Conservation (phyloP, 2,797 vertebrate genomes). For the Meda fulgida region DNA sequence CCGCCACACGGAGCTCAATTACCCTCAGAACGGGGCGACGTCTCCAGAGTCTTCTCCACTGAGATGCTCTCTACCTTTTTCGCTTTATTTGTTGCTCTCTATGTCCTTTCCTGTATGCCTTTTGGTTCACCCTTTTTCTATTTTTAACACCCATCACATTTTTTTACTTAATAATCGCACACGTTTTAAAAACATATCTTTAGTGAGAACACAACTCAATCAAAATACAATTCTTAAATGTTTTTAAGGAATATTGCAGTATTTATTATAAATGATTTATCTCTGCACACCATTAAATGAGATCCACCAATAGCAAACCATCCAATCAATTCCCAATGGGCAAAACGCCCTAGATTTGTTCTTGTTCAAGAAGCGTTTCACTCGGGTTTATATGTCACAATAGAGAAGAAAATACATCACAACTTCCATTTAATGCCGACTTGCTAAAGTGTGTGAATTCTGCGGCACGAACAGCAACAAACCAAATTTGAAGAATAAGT, state of each 20-base stretch:
- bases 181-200: background rate
- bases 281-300: background rate
- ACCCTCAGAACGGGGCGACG: conserved; percentile 70
- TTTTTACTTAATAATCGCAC: background rate
- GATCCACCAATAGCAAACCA: background rate
- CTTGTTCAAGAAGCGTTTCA: background rate
- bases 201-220: background rate
- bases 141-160: background rate
- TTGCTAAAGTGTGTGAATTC: background rate
- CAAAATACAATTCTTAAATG: background rate
- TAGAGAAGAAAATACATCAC: background rate
- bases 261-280: background rate
- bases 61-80: conserved; percentile 13
- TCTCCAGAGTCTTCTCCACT: conserved; percentile 65
- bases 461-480: background rate
- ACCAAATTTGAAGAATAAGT: background rate
- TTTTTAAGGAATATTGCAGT: background rate
- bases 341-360: background rate
- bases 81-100: conserved; percentile 18
- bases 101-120: background rate
- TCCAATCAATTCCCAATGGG: background rate
- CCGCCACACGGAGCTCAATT: conserved; percentile 78
- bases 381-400: background rate
- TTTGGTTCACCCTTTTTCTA: conserved; percentile 15
- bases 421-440: background rate